Percentiles rank a stretch among this genome's conserved stretches.
Conservation (phyloP, 2,797 vertebrate genomes). For the Sylvilagus floridanus region DNA sequence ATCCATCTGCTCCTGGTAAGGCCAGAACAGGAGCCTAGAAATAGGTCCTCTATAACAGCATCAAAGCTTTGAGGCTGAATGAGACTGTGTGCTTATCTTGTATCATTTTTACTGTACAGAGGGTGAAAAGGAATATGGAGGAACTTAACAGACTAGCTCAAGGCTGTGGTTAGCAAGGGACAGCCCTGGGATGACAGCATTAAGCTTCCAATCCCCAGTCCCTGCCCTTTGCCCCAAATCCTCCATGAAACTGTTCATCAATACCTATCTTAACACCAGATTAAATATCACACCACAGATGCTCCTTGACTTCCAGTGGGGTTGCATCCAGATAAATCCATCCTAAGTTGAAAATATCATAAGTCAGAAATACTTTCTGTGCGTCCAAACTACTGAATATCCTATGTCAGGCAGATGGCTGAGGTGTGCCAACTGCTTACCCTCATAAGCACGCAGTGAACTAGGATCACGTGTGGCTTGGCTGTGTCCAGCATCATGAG, state of each 20-base stretch:
- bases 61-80: background rate
- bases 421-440: no score
- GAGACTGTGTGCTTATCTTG: background rate
- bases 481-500: no score
- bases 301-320: no score
- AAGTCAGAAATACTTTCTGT: no score
- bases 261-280: background rate
- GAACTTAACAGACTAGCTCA: background rate
- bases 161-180: background rate
- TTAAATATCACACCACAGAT: background rate
- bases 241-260: background rate
- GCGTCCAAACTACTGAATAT: no score
- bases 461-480: no score
- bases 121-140: background rate
- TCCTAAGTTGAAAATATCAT: no score
- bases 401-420: no score
- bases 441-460: no score
- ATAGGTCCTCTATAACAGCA: constrained; percentile 17
- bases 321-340: no score
- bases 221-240: background rate
- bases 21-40: background rate
- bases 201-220: background rate
- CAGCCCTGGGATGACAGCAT: background rate
- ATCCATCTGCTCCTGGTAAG: background rate
- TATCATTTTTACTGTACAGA: constrained; percentile 25